phyloP scores from a whole-genome alignment of 1,140 invertebrate species.

The Drosophila funebris region DNA sequence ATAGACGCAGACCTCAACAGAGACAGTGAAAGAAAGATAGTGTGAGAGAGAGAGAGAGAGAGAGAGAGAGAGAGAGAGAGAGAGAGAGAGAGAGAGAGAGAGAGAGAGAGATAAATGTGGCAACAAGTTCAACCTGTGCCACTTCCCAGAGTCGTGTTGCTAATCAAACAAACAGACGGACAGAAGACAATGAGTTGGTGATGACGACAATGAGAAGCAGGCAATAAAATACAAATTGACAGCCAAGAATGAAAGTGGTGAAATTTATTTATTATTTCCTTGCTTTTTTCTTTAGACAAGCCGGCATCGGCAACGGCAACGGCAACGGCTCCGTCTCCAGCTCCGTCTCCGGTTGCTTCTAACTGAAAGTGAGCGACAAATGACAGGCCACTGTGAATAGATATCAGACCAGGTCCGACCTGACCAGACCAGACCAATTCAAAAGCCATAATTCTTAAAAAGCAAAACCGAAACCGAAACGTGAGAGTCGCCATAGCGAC shows the following conservation, averaged over 20 bases:
- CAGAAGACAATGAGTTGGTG: slow-evolving; percentile 37
- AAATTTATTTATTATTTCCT: slow-evolving; percentile 55
- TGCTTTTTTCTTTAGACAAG: slow-evolving; percentile 13
- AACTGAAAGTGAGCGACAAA: slow-evolving; percentile 61
- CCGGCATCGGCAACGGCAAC: slow-evolving; percentile 6
- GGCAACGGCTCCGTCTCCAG: slow-evolving; percentile 3
- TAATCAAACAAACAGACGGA: slow-evolving; percentile 38
- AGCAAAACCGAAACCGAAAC: slow-evolving; percentile 51
- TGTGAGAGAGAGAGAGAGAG: background rate
- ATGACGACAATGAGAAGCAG: slow-evolving; percentile 53
- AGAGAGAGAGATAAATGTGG: slow-evolving; percentile 3
- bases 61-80: background rate
- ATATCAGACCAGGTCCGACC: slow-evolving; percentile 24
- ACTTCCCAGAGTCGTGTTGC: slow-evolving; percentile 49
- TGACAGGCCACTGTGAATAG: slow-evolving; percentile 46
- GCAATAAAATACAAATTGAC: slow-evolving; percentile 64
- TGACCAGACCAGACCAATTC: slow-evolving; percentile 33
- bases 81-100: background rate
- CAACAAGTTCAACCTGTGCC: slow-evolving; percentile 41
- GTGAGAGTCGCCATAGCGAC: slow-evolving; percentile 64
- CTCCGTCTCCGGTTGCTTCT: slow-evolving; percentile 25
- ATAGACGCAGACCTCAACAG: background rate
- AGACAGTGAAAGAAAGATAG: background rate
- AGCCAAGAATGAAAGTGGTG: slow-evolving; percentile 69
- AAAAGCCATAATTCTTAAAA: slow-evolving; percentile 58